Percentiles rank a stretch among this genome's conserved stretches.
Evolutionary conservation across 2,888 invertebrate genomes (phyloP).

Genomic region (Cheilosia vulpina): DNA sequence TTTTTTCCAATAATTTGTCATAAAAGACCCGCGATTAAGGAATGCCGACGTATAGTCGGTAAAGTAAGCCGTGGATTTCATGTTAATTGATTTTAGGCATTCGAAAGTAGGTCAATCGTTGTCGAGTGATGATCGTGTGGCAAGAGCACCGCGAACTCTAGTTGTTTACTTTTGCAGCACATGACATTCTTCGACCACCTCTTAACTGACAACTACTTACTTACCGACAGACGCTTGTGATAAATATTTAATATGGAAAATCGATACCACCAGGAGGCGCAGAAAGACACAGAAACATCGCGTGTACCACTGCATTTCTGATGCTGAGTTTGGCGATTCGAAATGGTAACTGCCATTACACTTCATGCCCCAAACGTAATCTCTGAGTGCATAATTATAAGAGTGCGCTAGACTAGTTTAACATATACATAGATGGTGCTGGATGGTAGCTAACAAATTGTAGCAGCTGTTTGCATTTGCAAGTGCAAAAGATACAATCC

Average conservation of each 20-base stretch:
- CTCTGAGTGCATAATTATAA: conserved; percentile 56
- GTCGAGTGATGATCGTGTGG: conserved; percentile 53
- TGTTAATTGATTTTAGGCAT: conserved; percentile 57
- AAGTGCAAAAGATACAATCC: conserved; percentile 51
- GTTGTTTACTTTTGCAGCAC: conserved; percentile 22
- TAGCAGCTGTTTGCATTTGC: conserved; percentile 59
- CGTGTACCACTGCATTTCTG: conserved; percentile 29
- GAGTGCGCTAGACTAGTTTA: conserved; percentile 25
- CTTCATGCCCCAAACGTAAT: conserved; percentile 54
- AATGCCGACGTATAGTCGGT: conserved; percentile 31
- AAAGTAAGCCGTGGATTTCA: conserved; percentile 17
- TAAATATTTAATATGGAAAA: conserved; percentile 67
- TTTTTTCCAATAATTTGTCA: conserved; percentile 38
- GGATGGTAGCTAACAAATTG: conserved; percentile 63
- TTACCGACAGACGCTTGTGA: conserved; percentile 32
- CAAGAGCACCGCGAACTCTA: conserved; percentile 42
- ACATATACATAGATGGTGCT: conserved; percentile 16
- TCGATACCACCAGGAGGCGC: conserved; percentile 50
- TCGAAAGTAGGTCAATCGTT: conserved; percentile 66
- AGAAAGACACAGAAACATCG: conserved; percentile 17
- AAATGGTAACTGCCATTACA: conserved; percentile 51
- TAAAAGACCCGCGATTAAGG: conserved; percentile 2
- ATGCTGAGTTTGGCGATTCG: conserved; percentile 35
- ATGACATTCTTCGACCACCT: conserved; percentile 61
- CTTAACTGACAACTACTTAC: conserved; percentile 18